Evolutionary conservation across 2,888 invertebrate genomes (phyloP).

Genomic region (Drosophila neonasuta): DNA sequence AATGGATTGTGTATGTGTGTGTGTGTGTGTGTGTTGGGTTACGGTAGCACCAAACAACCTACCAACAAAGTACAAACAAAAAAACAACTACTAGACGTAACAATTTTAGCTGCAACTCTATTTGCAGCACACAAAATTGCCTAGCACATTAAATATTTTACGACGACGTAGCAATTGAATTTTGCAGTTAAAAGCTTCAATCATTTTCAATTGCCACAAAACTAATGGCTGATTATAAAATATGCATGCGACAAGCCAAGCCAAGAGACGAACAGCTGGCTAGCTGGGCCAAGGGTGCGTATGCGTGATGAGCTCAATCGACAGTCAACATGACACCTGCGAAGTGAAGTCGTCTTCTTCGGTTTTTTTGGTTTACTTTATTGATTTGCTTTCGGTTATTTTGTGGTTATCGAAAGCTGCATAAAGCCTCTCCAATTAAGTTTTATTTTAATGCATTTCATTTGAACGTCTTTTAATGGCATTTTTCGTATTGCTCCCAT

Average conservation of each 20-base stretch:
- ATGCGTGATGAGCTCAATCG: constrained; percentile 66
- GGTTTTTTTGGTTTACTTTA: constrained; percentile 41
- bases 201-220: constrained; percentile 78
- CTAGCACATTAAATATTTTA: constrained; percentile 63
- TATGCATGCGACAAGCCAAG: constrained; percentile 68
- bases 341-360: constrained; percentile 39
- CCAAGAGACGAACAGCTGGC: constrained; percentile 25
- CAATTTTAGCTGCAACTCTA: constrained; percentile 24
- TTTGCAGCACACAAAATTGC: constrained; percentile 27
- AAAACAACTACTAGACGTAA: constrained; percentile 22
- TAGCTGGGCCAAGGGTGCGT: neutral
- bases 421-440: constrained; percentile 74
- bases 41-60: constrained; percentile 31
- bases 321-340: constrained; percentile 66
- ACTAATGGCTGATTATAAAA: constrained; percentile 77
- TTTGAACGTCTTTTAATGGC: constrained; percentile 75
- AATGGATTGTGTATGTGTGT: constrained; percentile 63
- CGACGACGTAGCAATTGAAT: constrained; percentile 63
- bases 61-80: neutral
- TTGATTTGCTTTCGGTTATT: constrained; percentile 66
- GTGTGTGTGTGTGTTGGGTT: constrained; percentile 3
- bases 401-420: constrained; percentile 48
- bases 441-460: constrained; percentile 77
- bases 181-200: constrained; percentile 77
- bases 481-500: constrained; percentile 69